Evolutionary conservation across 1,140 invertebrate genomes (phyloP).

Genomic region (Zaprionus inermis): DNA sequence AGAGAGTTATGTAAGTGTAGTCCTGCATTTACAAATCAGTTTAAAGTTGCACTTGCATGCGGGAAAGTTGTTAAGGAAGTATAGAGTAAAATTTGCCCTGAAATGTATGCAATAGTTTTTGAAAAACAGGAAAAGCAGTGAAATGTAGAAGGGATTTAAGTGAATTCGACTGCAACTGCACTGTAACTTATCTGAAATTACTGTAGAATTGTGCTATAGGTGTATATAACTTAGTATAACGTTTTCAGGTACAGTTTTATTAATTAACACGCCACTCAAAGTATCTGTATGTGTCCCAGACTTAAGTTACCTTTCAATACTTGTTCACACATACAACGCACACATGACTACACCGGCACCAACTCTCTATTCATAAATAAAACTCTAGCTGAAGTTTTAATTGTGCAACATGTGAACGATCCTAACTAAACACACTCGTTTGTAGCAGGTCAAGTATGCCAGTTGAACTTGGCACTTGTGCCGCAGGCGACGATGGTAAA

Average conservation of each 20-base stretch:
- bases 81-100: background rate
- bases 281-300: background rate
- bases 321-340: background rate
- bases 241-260: no score
- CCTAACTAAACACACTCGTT: conserved; percentile 4
- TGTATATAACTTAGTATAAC: no score
- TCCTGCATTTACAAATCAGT: background rate
- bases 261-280: no score
- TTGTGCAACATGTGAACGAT: conserved; percentile 3
- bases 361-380: background rate
- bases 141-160: no score
- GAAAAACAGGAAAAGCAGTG: no score
- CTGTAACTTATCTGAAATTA: no score
- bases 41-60: background rate
- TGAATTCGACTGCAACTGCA: no score
- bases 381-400: conserved; percentile 4
- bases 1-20: background rate
- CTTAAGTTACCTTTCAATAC: background rate
- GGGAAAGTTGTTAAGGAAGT: background rate
- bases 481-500: conserved; percentile 27
- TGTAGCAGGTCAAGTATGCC: conserved; percentile 62
- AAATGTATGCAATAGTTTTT: conserved; percentile 7
- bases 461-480: conserved; percentile 58
- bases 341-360: background rate
- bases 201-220: no score